Evolutionary conservation across 2,888 invertebrate species (phyloP), one percentile per base, ranked within the genome.

Genomic region (Nematopogon swammerdamellus): DNA sequence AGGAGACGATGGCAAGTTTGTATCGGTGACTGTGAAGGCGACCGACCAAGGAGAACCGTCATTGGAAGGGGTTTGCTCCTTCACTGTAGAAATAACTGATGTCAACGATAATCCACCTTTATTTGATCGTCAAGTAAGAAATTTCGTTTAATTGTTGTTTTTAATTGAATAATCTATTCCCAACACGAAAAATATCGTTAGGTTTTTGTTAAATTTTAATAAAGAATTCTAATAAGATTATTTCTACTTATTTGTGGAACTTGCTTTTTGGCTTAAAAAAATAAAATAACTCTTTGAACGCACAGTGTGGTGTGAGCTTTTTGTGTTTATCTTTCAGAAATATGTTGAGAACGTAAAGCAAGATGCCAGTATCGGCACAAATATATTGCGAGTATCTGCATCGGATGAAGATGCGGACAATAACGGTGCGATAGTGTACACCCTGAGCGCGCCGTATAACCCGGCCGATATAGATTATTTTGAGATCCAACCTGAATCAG

Each of bases 31-130:
- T 0, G 94, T 97, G 0, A 97, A 97, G 75, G 99, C 97, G 4
- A 96, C 96, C 1, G 99, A 99, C 84, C 93, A 97, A 67, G 99
- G 97, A n/a, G 95, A 95, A 68, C 97, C 97, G 1, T 95, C 95
- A 0, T 72, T 99, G 57, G 97, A 97, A 72, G 97, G 97, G 19
- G 97, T 97, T 57, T 99, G 99, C 72, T 97, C 97, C 6, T 98
- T 99, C 68, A 96, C 95, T 16, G 97, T 97, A 46, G 96, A 96
- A 81, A 95, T 98, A 49, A 95, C 95, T 1, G 98, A 98, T 70
- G 94, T 96, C 45, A 99, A 98, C 65, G 98, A 98, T 69, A 97
- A 97, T 72, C 95, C 95, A 6, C 95, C 95, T 8, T 76, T 95
- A 48, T 96, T 96, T 71, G 95, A 95, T 77, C 84, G 95, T 81